Base-by-base conservation (phyloP, 2,888 invertebrate genomes). In the Andrena dorsata region DNA sequence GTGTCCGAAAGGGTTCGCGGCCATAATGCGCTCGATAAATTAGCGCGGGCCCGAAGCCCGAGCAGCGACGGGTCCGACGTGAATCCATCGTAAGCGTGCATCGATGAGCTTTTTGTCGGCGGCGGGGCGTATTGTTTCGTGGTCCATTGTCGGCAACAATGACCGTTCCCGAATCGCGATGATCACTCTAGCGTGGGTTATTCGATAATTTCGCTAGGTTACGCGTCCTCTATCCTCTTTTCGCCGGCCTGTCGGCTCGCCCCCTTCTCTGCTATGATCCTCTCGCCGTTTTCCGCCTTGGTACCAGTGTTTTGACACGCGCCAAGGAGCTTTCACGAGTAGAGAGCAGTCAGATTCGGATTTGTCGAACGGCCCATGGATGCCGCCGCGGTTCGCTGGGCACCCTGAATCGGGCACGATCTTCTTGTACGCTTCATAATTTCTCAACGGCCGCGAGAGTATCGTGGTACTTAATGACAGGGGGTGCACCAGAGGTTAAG, bases 291-390 rank as follows among this genome's bases (percentile, higher is more conserved):
- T 85, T 87, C 80, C 71, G 69, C 72, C 75, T 83, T 83, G 83
- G 60, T 89, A 92, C 92, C 90, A 90, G 90, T 93, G 91, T 93
- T 93, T 93, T 93, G 93, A 93, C 93, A 93, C 93, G 92, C 92
- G 93, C 90, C 91, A 84, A 86, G 89, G 90, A 92, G 90, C 75
- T 70, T 83, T 83, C 58, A 75, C 75, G 80, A 80, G 82, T 73
- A 79, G 8, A 23, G 79, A 73, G 74, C 73, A 86, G 89, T 86
- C 87, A 85, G 76, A 76, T 80, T 65, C 60, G 76, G 56, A 75
- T 79, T 69, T 74, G 49, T 74, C 72, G 84, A 83, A 84, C 76
- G 87, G 90, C 86, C 84, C 85, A 91, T 86, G 88, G 92, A 91
- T 92, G 90, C 88, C 88, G 84, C 85, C 85, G 93, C 86, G 93